Conservation (phyloP, 2,113 vertebrate species). For the Cairina moschata region DNA sequence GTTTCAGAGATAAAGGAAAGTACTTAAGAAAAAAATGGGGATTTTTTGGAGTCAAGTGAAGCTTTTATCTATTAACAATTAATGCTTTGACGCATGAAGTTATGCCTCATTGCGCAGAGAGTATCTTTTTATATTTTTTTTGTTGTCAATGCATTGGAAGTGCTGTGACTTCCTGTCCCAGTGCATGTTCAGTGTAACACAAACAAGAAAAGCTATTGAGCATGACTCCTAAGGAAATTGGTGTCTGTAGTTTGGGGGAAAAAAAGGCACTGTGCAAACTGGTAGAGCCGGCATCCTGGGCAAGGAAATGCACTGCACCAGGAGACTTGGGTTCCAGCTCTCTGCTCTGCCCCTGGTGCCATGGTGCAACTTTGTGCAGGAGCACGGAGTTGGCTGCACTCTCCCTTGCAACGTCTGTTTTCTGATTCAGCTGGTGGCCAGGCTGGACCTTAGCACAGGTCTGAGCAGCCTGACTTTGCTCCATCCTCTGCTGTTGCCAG, state of each 20-base stretch:
- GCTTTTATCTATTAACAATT: conserved; percentile 7
- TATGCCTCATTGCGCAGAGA: background rate
- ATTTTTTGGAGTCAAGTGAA: background rate
- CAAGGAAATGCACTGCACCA: background rate
- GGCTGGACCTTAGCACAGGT: background rate
- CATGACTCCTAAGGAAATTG: conserved; percentile 27
- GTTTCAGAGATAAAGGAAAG: conserved; percentile 7
- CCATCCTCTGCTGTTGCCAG: background rate
- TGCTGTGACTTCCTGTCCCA: conserved; percentile 11
- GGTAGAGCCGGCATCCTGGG: background rate
- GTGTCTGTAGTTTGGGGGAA: background rate
- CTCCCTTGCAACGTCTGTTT: background rate
- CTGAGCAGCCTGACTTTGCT: background rate
- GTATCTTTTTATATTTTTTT: conserved; percentile 1
- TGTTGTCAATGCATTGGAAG: conserved; percentile 22
- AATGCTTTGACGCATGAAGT: background rate
- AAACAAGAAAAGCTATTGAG: background rate
- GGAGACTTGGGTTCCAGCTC: background rate
- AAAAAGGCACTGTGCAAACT: background rate
- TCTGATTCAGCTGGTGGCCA: background rate
- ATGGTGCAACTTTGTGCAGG: background rate
- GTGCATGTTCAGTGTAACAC: background rate
- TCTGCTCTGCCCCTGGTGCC: background rate
- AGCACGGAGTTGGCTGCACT: background rate
- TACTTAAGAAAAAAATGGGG: background rate